Evolutionary conservation across 2,797 vertebrate species (phyloP).

Genomic region (Oophaga sylvatica): DNA sequence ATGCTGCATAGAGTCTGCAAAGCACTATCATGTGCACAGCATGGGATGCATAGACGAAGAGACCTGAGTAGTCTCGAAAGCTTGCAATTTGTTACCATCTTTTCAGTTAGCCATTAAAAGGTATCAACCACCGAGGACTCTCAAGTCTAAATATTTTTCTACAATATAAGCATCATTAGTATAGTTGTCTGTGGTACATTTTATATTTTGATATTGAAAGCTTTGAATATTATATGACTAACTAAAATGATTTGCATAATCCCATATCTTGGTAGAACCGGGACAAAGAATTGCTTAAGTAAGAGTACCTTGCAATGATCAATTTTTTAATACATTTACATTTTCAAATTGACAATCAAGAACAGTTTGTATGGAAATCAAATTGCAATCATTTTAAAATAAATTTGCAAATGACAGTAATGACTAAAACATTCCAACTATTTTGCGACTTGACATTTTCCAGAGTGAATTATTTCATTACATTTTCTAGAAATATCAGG

Average conservation of each 20-base stretch:
- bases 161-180: neutral
- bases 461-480: no score
- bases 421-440: constrained; percentile 3
- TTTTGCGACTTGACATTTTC: neutral
- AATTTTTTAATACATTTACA: neutral
- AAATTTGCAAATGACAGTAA: neutral
- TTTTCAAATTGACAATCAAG: no score
- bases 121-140: no score
- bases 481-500: no score
- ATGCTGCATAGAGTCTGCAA: neutral
- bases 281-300: neutral
- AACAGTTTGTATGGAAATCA: neutral
- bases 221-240: constrained; percentile 3
- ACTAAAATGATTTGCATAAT: constrained; percentile 26
- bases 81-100: no score
- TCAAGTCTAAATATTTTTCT: no score
- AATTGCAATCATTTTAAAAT: neutral
- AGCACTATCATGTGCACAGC: neutral
- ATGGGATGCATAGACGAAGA: constrained; percentile 17
- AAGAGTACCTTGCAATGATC: neutral
- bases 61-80: no score
- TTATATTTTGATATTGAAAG: constrained; percentile 1
- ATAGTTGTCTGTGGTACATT: constrained; percentile 4
- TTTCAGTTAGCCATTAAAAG: no score
- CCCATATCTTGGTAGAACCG: neutral